Evolutionary conservation across 2,888 invertebrate species (phyloP), one percentile per base, ranked within the genome.

Genomic region (Sacculina carcini): DNA sequence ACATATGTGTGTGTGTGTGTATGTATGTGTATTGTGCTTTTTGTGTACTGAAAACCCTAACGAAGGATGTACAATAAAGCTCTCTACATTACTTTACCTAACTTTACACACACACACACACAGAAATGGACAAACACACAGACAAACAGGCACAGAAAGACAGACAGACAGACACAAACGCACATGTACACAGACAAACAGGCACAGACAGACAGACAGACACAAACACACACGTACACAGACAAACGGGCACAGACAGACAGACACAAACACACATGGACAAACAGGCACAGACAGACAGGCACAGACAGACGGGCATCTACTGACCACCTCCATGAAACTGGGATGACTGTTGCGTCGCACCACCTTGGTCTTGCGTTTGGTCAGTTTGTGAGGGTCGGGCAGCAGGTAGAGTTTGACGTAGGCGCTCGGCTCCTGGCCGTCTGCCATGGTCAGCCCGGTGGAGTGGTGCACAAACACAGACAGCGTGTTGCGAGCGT

Each of bases 361-460:
- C 2, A 90, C 77, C 2, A 90, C 84, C 67, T 87, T 84, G 1
- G 96, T 96, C 68, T 98, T 98, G 50, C 89, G 73, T 67, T 98
- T 98, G 16, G 94, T 92, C 58, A 75, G 77, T 67, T 92, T 92
- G 52, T 77, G 76, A 23, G 79, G 77, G 65, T 96, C 94, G 9
- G 96, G 94, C 59, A 85, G 76, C 54, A 98, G 70, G 66, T 96
- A 96, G 50, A 64, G 63, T 60, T 71, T 71, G 21, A 71, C 70
- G 58, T 72, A 71, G 0, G 69, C 66, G 57, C 68, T 67, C 1
- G 70, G 70, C 9, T 62, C 58, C 26, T 56, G 53, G 7, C 78
- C 78, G 59, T 79, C 80, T 10, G 79, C 73, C 3, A 58, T 57
- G 0, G 83, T 81, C 56, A 94, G 71, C 57, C 85, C 84, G 63